Evolutionary conservation across 1,140 invertebrate species (phyloP).

Genomic region (Drepana arcuata): DNA sequence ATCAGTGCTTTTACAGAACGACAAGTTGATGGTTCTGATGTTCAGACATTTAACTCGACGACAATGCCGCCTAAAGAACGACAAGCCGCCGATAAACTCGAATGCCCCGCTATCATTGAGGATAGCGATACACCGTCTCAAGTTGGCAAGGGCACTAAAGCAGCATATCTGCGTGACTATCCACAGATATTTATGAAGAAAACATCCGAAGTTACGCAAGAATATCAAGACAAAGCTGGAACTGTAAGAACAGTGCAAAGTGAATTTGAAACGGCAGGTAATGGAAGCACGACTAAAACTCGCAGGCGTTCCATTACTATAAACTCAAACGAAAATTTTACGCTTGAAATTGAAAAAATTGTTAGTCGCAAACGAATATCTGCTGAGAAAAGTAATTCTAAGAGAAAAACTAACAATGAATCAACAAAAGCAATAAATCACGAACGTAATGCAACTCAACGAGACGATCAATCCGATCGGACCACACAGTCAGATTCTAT

Average conservation of each 20-base stretch:
- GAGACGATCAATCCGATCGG: no score
- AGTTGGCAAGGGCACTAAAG: conserved; percentile 25
- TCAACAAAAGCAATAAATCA: background rate
- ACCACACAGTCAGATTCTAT: no score
- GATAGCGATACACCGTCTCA: conserved; percentile 32
- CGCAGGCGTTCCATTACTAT: background rate
- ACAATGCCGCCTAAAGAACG: conserved; percentile 12
- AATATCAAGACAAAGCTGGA: conserved; percentile 10
- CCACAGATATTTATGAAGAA: conserved; percentile 58
- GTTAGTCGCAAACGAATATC: background rate
- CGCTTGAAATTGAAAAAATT: conserved; percentile 1
- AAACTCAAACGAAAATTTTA: conserved; percentile 3
- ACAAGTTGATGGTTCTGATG: no score
- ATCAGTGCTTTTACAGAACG: no score
- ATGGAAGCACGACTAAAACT: conserved; percentile 2
- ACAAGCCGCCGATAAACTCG: conserved; percentile 12
- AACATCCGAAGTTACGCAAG: conserved; percentile 20
- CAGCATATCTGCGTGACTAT: conserved; percentile 48
- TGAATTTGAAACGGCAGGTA: conserved; percentile 7
- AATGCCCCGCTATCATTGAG: conserved; percentile 24
- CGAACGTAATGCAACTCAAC: background rate
- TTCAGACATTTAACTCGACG: conserved; percentile 22
- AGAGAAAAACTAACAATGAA: background rate
- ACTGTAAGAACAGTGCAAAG: conserved; percentile 12
- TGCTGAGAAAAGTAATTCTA: background rate